Evolutionary conservation across 2,113 vertebrate species (phyloP).

Genomic region (Noctilio leporinus): DNA sequence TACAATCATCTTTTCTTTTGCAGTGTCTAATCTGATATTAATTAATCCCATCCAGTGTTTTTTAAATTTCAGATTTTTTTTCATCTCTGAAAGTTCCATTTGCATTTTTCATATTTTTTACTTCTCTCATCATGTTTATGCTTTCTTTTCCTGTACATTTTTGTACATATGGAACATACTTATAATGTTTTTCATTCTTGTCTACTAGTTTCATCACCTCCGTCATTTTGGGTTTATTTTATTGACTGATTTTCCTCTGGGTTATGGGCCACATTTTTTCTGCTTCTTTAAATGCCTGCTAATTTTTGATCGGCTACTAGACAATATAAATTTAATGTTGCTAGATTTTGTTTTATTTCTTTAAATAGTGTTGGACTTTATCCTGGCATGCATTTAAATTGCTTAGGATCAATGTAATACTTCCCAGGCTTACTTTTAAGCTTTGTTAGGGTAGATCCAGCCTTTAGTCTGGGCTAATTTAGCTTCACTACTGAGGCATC

Average conservation of each 20-base stretch:
- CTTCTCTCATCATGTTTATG: not conserved
- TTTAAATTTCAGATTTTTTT: not conserved
- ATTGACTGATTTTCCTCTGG: not conserved
- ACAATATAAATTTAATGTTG: not conserved
- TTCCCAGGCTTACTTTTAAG: constrained; percentile 17
- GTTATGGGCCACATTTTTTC: not conserved
- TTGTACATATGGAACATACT: not conserved
- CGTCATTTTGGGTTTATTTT: not conserved
- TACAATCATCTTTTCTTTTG: not conserved
- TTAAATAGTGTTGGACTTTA: constrained; percentile 16
- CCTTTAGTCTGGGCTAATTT: not conserved
- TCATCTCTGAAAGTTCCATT: not conserved
- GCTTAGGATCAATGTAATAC: constrained; percentile 21
- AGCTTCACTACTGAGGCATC: not conserved
- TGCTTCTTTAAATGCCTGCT: constrained; percentile 20
- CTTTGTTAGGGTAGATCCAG: not conserved
- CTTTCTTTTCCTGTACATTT: not conserved
- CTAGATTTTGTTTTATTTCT: constrained; percentile 38
- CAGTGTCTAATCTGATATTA: not conserved
- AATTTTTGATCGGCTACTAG: not conserved
- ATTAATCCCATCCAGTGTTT: not conserved
- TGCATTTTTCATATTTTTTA: not conserved
- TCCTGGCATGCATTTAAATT: constrained; percentile 1
- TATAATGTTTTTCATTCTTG: not conserved
- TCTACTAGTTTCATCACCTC: not conserved